Conservation (phyloP, 2,113 vertebrate species). For the Muscicapa adusta region DNA sequence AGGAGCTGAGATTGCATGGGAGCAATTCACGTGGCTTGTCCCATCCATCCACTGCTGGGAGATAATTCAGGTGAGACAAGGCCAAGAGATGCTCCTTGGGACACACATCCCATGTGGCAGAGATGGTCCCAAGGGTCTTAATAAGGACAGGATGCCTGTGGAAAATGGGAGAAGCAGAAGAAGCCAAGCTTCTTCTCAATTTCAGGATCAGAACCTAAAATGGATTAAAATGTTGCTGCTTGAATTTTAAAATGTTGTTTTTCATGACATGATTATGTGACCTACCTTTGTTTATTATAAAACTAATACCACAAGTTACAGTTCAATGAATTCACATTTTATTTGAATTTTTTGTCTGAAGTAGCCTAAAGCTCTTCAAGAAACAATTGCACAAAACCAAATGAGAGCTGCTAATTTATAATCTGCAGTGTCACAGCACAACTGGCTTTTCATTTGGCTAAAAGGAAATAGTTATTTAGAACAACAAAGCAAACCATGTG, state of each 20-base stretch:
- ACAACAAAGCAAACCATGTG: slow-evolving; percentile 16
- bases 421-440: background rate
- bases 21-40: background rate
- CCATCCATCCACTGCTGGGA: background rate
- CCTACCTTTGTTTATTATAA: slow-evolving; percentile 85
- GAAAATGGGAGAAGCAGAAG: background rate
- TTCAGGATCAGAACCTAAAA: background rate
- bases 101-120: background rate
- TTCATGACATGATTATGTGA: slow-evolving; percentile 65
- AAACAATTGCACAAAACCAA: slow-evolving; percentile 41
- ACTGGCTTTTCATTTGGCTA: background rate
- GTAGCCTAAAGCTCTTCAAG: slow-evolving; percentile 77
- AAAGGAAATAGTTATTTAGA: slow-evolving; percentile 41
- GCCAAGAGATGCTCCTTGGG: background rate
- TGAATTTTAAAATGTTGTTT: slow-evolving; percentile 13
- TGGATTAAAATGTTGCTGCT: background rate
- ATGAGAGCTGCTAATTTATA: slow-evolving; percentile 59
- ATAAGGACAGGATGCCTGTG: background rate
- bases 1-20: background rate
- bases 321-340: slow-evolving; percentile 80
- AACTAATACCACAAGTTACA: slow-evolving; percentile 79
- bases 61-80: background rate
- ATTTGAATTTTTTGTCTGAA: slow-evolving; percentile 64
- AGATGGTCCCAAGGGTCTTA: rapidly evolving
- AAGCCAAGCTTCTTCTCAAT: background rate